phyloP scores from a whole-genome alignment of 2,113 vertebrate genomes.

The Corythaixoides concolor region DNA sequence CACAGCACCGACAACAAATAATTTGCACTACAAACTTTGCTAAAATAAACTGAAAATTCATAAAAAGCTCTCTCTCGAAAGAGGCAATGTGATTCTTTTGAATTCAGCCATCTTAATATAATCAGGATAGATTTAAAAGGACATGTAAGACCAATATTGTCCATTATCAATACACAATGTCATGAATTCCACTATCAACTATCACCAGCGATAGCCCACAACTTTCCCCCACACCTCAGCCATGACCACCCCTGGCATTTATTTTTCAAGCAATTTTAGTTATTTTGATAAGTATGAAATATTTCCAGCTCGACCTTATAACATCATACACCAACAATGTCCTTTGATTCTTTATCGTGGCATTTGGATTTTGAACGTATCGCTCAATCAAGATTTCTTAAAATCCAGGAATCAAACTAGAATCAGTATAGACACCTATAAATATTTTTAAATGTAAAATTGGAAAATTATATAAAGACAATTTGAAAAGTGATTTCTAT shows the following conservation, averaged over 20 bases:
- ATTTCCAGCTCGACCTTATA: neutral
- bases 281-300: neutral
- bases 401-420: neutral
- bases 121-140: no score
- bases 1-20: neutral
- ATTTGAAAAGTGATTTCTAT: neutral
- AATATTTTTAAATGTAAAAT: neutral
- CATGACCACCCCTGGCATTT: neutral
- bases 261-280: neutral
- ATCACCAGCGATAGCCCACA: no score
- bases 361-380: neutral
- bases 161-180: neutral
- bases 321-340: rapidly evolving
- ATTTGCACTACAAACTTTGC: neutral
- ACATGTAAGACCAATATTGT: neutral
- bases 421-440: neutral
- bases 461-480: neutral
- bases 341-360: neutral
- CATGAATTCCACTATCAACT: neutral
- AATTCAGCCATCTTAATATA: neutral
- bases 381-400: rapidly evolving
- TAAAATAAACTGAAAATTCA: neutral
- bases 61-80: neutral
- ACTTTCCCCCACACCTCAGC: neutral
- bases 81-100: rapidly evolving